phyloP scores from a whole-genome alignment of 2,888 invertebrate species.

The Beris morrisii region DNA sequence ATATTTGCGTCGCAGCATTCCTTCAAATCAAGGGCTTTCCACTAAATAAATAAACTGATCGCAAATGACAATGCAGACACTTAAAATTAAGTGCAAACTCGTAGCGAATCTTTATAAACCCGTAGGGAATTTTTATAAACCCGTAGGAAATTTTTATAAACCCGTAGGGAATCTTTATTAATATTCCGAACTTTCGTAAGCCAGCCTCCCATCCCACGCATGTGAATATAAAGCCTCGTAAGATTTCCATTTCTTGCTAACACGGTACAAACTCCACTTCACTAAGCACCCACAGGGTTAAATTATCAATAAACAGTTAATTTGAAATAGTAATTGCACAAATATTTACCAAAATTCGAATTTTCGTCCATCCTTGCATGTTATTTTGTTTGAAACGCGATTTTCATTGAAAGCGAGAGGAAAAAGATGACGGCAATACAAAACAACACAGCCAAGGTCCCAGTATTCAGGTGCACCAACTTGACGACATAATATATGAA shows the following conservation, averaged over 20 bases:
- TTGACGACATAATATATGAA: too few species aligned
- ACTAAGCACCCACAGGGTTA: background rate
- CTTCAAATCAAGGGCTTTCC: too few species aligned
- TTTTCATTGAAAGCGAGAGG: slow-evolving; percentile 30
- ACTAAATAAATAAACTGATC: too few species aligned
- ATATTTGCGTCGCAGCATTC: background rate
- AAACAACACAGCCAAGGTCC: background rate
- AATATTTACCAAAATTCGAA: slow-evolving; percentile 32
- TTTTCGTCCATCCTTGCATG: slow-evolving; percentile 32
- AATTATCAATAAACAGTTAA: slow-evolving; percentile 9
- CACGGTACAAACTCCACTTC: slow-evolving; percentile 22
- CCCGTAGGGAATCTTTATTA: too few species aligned
- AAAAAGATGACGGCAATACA: background rate
- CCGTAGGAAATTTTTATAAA: too few species aligned
- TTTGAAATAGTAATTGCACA: background rate
- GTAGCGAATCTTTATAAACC: too few species aligned
- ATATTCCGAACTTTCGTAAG: too few species aligned
- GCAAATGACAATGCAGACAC: too few species aligned
- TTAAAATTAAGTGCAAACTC: too few species aligned
- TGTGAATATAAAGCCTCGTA: slow-evolving; percentile 13
- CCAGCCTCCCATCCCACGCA: slow-evolving; percentile 24
- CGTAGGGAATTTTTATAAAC: too few species aligned
- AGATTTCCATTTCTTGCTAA: background rate
- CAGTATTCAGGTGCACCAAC: too few species aligned
- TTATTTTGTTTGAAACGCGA: slow-evolving; percentile 31